A percentile compares a stretch with the other conserved stretches of the same genome.
phyloP scores from a whole-genome alignment of 2,888 invertebrate species.

The Ennomos erosarius region DNA sequence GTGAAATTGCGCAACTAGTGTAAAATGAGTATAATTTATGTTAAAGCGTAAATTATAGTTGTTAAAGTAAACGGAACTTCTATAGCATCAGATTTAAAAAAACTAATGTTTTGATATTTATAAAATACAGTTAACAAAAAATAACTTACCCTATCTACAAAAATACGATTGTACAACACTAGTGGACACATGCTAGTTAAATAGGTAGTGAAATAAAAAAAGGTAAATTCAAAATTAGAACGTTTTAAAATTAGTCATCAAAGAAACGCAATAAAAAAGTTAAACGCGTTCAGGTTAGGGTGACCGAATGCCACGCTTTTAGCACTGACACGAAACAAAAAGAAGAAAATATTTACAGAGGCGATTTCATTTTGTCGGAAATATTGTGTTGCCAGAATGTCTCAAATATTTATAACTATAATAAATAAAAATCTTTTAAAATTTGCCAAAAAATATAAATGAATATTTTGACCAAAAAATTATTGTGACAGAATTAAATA shows the following conservation, averaged over 20 bases:
- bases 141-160: neutral
- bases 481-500: slow-evolving; percentile 78
- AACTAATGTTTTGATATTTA: too few relatives aligned
- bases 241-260: slow-evolving; percentile 33
- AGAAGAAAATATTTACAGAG: slow-evolving; percentile 24
- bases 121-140: too few relatives aligned
- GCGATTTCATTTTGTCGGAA: slow-evolving; percentile 7
- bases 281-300: slow-evolving; percentile 17
- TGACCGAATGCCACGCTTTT: slow-evolving; percentile 20
- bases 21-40: too few relatives aligned
- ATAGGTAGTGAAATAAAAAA: slow-evolving; percentile 23
- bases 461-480: slow-evolving; percentile 22
- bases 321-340: slow-evolving; percentile 25
- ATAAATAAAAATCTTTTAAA: too few relatives aligned
- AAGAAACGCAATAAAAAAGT: slow-evolving; percentile 25
- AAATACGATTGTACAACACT: slow-evolving; percentile 46
- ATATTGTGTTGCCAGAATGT: neutral
- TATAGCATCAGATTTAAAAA: neutral
- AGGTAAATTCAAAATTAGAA: slow-evolving; percentile 27
- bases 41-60: too few relatives aligned
- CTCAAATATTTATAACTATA: too few relatives aligned
- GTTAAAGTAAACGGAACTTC: too few relatives aligned
- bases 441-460: too few relatives aligned
- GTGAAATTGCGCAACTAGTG: too few relatives aligned
- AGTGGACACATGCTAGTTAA: slow-evolving; percentile 43